Conservation (phyloP, 2,797 vertebrate species). For the Naso thynnoides region DNA sequence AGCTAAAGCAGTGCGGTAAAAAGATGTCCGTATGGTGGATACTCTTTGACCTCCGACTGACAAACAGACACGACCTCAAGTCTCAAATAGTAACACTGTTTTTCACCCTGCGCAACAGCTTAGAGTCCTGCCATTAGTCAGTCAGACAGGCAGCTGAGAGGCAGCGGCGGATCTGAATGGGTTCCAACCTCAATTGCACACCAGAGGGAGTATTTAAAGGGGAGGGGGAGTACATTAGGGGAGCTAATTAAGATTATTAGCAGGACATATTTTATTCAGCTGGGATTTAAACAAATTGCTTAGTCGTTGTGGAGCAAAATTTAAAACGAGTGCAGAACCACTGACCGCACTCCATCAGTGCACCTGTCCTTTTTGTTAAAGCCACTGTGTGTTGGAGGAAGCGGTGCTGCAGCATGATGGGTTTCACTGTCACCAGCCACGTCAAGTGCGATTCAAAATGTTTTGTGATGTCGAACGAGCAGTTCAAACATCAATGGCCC, state of each 20-base stretch:
- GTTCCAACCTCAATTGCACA: conserved; percentile 52
- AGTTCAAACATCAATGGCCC: neutral
- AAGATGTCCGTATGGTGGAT: neutral
- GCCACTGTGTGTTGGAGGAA: neutral
- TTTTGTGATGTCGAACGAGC: conserved; percentile 2
- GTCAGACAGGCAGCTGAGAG: conserved; percentile 31
- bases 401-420: neutral
- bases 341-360: conserved; percentile 41
- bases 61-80: neutral
- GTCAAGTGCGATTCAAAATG: conserved; percentile 11
- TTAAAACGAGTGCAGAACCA: conserved; percentile 61
- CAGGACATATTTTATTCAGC: conserved; percentile 77
- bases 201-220: conserved; percentile 62
- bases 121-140: conserved; percentile 23
- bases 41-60: neutral
- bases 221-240: conserved; percentile 67
- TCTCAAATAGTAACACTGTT: neutral
- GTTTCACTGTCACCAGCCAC: conserved; percentile 2
- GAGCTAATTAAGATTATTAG: conserved; percentile 83
- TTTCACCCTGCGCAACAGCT: neutral
- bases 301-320: conserved; percentile 63
- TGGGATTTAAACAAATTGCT: conserved; percentile 80
- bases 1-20: neutral
- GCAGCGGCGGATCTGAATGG: conserved; percentile 41
- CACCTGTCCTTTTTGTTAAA: conserved; percentile 4